phyloP scores from a whole-genome alignment of 2,113 vertebrate species.

The Sakesphorus luctuosus region DNA sequence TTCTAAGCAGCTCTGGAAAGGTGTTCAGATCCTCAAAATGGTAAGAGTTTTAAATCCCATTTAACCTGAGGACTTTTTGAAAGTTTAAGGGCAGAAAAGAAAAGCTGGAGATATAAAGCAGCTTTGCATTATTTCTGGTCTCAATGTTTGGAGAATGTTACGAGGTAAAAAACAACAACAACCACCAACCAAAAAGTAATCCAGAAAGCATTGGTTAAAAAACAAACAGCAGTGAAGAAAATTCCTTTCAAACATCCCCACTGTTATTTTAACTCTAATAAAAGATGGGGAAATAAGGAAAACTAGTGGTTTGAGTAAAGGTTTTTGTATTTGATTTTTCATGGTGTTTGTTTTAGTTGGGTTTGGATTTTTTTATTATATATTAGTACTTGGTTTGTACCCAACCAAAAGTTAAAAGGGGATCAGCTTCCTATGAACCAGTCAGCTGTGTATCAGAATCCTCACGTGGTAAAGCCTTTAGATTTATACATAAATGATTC shows the following conservation, averaged over 20 bases:
- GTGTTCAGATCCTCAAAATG: neutral
- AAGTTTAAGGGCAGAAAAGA: neutral
- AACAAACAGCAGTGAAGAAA: neutral
- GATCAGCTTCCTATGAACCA: neutral
- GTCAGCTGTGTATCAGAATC: neutral
- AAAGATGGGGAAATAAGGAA: neutral
- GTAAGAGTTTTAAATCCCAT: neutral
- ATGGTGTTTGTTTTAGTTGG: too few relatives aligned
- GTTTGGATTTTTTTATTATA: neutral
- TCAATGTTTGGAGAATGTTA: neutral
- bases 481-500: neutral
- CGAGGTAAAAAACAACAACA: neutral
- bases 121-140: neutral
- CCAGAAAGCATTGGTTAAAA: neutral
- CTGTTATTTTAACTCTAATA: neutral
- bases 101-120: neutral
- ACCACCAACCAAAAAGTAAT: too few relatives aligned
- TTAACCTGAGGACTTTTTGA: neutral
- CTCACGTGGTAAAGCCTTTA: neutral
- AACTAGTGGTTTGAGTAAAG: neutral
- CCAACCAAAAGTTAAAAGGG: neutral
- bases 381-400: neutral
- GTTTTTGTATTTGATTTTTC: neutral
- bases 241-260: neutral
- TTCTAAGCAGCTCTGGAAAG: neutral